Base-by-base conservation (phyloP, 2,888 invertebrate species). In the Gymnoscelis rufifasciata region DNA sequence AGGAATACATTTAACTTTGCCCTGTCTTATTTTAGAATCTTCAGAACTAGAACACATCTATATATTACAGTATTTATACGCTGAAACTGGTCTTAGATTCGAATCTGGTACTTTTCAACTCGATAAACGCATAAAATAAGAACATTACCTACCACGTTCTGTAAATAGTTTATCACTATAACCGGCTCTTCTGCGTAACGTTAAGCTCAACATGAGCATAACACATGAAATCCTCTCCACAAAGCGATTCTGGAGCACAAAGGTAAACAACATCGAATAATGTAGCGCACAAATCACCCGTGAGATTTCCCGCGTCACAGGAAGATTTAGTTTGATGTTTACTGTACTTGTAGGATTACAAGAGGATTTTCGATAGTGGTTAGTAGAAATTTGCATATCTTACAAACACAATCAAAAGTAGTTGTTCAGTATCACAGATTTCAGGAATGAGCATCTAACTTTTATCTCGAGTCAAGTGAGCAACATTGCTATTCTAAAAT, bases 231-330 rank as follows among this genome's bases (percentile, higher is more conserved):
- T 51, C 48, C 53, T 44, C 44, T 35, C 49, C 38, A 45, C 43
- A 40, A 19, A 52, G 44, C 46, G 40, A 43, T 52, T 52, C 48
- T 52, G 54, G 54, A 54, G 52, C 52, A 51, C 43, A 37, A 48
- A 52, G 48, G 54, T 56, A 54, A 56, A 56, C 56, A 52, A 51
- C 44, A 7, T 5, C 14, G 31, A 39, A 50, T 35, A 45, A 28
- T 37, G 38, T 31, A 14, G 35, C 44, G 29, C 45, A 47, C 43
- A 52, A 52, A 51, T 46, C 52, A 47, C 45, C 35, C 35, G 38
- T 38, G 53, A 57, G 53, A 62, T 60, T 39, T 51, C 40, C 48
- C 43, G 47, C 57, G 52, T 57, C 52, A 58, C 39, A 38, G 48
- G 45, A 30, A 14, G 44, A 23, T 51, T 39, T 23, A 36, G 35